Base-by-base conservation (phyloP, 2,113 vertebrate species). In the Geothlypis trichas region DNA sequence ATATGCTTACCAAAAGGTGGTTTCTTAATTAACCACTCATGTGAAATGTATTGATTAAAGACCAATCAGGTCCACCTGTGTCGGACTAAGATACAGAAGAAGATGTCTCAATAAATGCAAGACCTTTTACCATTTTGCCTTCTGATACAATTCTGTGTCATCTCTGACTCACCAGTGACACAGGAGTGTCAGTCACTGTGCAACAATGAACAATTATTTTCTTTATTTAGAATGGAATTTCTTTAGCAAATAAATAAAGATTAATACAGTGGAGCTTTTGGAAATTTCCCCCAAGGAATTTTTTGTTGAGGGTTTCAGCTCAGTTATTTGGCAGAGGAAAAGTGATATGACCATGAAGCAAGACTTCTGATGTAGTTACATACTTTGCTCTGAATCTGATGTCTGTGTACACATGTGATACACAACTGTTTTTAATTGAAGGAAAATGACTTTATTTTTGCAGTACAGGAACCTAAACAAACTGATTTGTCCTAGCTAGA, bases 21-120 rank as follows among this genome's bases (percentile, higher is more conserved):
- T 16, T 58, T 24, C 33, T 58, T 58, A 58, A 24, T 58, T 24
- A 35, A 58, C 14, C 14, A 35, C 10, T 35, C 21, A 58, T 24
- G 22, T 58, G 33, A 35, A 58, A 58, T 35, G 3, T 35, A 15
- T 35, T 15, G 57, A 35, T 35, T 35, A 35, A 58, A 35, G 33
- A 58, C 55, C 55, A n/a, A 15, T n/a, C 55, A 23, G 55, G 55
- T n/a, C 9, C 55, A 23, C 33, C 21, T 15, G 55, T n/a, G 33
- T 58, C 5, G 0, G 21, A n/a, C 31, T n/a, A n/a, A 23, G 21
- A 15, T n/a, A 4, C n/a, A 23, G n/a, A 58, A n/a, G 13, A 33
- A 22, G 55, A 58, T 2, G 6, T 15, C 33, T 15, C 57, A 58
- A 23, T n/a, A 58, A n/a, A 23, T 0, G 1, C 10, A 14, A 58